Evolutionary conservation across 2,113 vertebrate genomes (phyloP).

Genomic region (Ophiodon elongatus): DNA sequence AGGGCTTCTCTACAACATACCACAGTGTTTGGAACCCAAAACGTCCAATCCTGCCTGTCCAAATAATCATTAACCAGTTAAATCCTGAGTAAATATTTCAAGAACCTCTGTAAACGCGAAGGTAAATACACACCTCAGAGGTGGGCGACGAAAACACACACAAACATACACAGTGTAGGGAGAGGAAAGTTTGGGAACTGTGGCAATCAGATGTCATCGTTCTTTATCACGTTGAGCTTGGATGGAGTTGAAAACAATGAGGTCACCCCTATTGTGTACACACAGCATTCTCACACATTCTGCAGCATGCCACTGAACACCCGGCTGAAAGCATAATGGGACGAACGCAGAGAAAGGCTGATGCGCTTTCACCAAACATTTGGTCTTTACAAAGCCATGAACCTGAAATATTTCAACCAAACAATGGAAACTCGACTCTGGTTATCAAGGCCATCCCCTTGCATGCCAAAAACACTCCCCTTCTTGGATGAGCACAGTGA

Average conservation of each 20-base stretch:
- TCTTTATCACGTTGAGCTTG: conserved; percentile 54
- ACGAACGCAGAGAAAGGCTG: conserved; percentile 3
- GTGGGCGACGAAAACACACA: conserved; percentile 7
- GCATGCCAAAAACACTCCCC: conserved; percentile 44
- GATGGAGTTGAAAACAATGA: conserved; percentile 70
- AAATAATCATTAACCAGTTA: conserved; percentile 82
- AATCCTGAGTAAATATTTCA: conserved; percentile 71
- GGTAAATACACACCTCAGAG: conserved; percentile 56
- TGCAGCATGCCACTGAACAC: conserved; percentile 34
- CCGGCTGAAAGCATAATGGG: conserved; percentile 9
- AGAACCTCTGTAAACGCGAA: conserved; percentile 62
- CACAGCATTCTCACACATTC: conserved; percentile 64
- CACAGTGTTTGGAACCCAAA: conserved; percentile 23
- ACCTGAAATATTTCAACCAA: conserved; percentile 33
- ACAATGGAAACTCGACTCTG: conserved; percentile 36
- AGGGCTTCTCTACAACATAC: conserved; percentile 18
- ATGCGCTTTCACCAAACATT: conserved; percentile 18
- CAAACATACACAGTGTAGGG: not conserved
- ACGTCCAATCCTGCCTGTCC: conserved; percentile 43
- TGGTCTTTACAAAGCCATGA: conserved; percentile 24
- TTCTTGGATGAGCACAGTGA: conserved; percentile 47
- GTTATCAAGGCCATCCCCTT: conserved; percentile 41
- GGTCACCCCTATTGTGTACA: conserved; percentile 76
- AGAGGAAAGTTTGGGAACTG: conserved; percentile 10
- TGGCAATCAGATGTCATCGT: conserved; percentile 71